Evolutionary conservation across 2,888 invertebrate species (phyloP), one percentile per base, ranked within the genome.

Genomic region (Junonia oenone): DNA sequence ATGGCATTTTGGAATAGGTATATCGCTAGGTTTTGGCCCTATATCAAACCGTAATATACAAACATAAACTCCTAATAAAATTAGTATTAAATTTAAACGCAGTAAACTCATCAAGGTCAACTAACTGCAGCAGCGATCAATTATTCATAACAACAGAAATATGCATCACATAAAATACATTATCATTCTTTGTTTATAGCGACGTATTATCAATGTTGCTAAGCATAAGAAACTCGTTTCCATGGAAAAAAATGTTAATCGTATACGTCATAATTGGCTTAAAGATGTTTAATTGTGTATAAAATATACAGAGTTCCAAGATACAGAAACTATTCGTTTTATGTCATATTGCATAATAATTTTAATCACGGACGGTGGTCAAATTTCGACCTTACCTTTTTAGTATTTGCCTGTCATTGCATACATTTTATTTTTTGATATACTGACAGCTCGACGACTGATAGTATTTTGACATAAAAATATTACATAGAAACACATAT

Each of bases 91-190:
- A 55, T 38, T 27, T 45, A 13, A 59, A 57, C 62, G 38, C 50
- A 35, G 49, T 43, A 54, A 47, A 66, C 56, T 60, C 45, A 27
- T 57, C 71, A 75, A 75, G 78, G 77, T 67, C 67, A 64, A 58
- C 49, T 66, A 60, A 60, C 58, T 65, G 61, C 56, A 63, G 56
- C 51, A 67, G 55, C 65, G 61, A 73, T 77, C 62, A 71, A 77
- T 78, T 73, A 80, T 79, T 78, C 73, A 80, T 79, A 59, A 73
- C 64, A 64, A 67, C 64, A 68, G 63, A 72, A 68, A 66, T 71
- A 75, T 74, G 68, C 69, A 63, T 63, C 68, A 65, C 56, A 61
- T 55, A 55, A 46, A 31, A 37, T 43, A 48, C 37, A 58, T 37
- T 55, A 52, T 55, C 31, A 56, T 59, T 56, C 58, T 52, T 56